A percentile compares a stretch with the other conserved stretches of the same genome.
Evolutionary conservation across 2,113 vertebrate genomes (phyloP).

Genomic region (Nannobrachium achirus): DNA sequence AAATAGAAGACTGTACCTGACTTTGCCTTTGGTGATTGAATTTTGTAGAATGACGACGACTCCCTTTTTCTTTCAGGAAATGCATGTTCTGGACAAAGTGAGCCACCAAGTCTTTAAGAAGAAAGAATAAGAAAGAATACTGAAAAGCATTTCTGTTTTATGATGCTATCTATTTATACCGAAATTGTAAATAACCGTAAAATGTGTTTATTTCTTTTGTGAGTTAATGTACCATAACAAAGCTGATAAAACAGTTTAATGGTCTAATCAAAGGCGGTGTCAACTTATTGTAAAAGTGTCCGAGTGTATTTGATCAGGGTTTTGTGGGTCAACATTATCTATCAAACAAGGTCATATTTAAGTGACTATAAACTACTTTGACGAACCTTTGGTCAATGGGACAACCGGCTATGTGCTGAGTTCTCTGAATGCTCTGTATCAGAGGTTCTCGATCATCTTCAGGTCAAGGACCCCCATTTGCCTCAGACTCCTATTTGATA

Average conservation of each 20-base stretch:
- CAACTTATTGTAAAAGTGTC: not conserved
- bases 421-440: too few species aligned
- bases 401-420: too few species aligned
- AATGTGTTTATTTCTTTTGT: slow-evolving; percentile 10
- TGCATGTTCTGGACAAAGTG: slow-evolving; percentile 87
- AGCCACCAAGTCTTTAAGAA: slow-evolving; percentile 92
- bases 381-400: slow-evolving; percentile 2
- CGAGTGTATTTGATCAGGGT: not conserved
- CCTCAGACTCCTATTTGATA: too few species aligned
- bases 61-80: slow-evolving; percentile 81
- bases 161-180: slow-evolving; percentile 44
- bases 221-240: not conserved
- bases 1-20: too few species aligned
- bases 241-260: too few species aligned
- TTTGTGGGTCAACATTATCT: not conserved
- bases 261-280: too few species aligned
- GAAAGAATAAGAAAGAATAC: slow-evolving; percentile 66
- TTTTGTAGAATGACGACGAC: slow-evolving; percentile 54
- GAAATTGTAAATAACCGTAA: slow-evolving; percentile 40
- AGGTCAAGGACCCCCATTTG: too few species aligned
- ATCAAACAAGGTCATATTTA: not conserved
- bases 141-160: slow-evolving; percentile 7
- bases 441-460: too few species aligned
- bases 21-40: slow-evolving; percentile 30
- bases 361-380: not conserved